Percentiles rank a stretch among this genome's conserved stretches.
These are phyloP conservation scores for Cydia splendana DNA, from an alignment of 1,140 invertebrate species.

Conservation along the genomic window DNA sequence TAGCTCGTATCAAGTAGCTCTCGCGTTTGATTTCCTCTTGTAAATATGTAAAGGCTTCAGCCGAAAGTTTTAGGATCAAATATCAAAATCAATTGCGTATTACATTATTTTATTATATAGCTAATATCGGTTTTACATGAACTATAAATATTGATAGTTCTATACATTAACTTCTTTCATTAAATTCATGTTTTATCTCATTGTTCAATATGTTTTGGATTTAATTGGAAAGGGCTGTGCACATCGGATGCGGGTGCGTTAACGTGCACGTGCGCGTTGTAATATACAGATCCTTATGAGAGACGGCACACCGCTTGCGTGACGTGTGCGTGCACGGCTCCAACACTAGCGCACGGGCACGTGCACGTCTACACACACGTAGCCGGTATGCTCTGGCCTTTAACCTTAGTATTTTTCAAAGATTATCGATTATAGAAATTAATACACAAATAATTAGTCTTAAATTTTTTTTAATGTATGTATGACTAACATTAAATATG, in stretches of 20 bases:
- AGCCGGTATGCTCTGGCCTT: not conserved
- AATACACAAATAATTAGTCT: too few species aligned
- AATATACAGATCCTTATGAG: too few species aligned
- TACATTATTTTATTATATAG: not conserved
- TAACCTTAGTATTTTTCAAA: not conserved
- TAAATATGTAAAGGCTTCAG: constrained; percentile 18
- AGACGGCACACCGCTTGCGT: too few species aligned
- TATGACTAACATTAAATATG: too few species aligned
- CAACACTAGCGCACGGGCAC: too few species aligned
- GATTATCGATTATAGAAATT: too few species aligned
- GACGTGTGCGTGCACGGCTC: too few species aligned
- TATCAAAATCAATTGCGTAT: constrained; percentile 15
- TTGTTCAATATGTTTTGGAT: not conserved
- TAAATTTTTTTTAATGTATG: too few species aligned
- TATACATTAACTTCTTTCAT: not conserved
- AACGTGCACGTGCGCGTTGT: too few species aligned
- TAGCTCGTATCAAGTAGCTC: not conserved
- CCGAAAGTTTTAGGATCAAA: not conserved
- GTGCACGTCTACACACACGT: too few species aligned
- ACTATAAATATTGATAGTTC: not conserved
- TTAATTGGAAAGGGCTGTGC: not conserved
- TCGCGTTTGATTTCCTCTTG: not conserved
- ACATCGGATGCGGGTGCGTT: too few species aligned
- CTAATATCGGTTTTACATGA: not conserved
- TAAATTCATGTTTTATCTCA: not conserved